A percentile compares a stretch with the other conserved stretches of the same genome.
Evolutionary conservation across 2,113 vertebrate species (phyloP).

Genomic region (Mesocricetus auratus): DNA sequence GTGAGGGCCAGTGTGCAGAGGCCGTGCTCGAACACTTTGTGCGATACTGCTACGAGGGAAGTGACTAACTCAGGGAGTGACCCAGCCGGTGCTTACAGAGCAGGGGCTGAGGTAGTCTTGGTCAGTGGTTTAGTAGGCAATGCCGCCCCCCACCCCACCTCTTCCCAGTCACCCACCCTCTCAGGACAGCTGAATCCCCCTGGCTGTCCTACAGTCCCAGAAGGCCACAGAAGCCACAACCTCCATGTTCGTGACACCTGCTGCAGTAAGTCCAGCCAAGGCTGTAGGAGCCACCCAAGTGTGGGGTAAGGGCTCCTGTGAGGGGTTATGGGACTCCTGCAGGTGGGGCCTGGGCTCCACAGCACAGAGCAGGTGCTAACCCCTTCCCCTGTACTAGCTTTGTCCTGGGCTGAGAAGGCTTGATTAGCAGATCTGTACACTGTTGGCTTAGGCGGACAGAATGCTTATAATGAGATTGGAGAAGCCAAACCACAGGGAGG

Average conservation of each 20-base stretch:
- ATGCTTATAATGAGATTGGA: constrained; percentile 23
- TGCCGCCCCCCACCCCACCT: too few relatives aligned
- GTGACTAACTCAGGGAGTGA: neutral
- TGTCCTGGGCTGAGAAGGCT: neutral
- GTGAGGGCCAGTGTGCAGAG: neutral
- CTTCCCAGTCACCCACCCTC: neutral
- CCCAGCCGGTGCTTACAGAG: neutral
- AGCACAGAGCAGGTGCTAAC: neutral
- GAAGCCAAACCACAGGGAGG: neutral
- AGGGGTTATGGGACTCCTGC: neutral
- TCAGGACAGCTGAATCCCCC: neutral
- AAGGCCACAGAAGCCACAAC: neutral
- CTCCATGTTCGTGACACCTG: neutral
- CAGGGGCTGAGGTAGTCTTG: neutral
- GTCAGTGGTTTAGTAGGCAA: accelerated
- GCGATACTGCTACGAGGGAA: too few relatives aligned
- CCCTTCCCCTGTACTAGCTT: neutral
- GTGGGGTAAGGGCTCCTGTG: neutral
- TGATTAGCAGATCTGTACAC: neutral
- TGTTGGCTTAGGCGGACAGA: neutral
- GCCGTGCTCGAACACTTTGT: neutral
- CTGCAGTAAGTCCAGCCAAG: neutral
- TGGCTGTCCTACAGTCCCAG: neutral
- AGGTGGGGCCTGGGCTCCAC: neutral
- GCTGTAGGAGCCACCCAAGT: neutral